Percentiles rank a stretch among this genome's conserved stretches.
Evolutionary conservation across 2,888 invertebrate species (phyloP).

Genomic region (Scaptodrosophila latifasciaeformis): DNA sequence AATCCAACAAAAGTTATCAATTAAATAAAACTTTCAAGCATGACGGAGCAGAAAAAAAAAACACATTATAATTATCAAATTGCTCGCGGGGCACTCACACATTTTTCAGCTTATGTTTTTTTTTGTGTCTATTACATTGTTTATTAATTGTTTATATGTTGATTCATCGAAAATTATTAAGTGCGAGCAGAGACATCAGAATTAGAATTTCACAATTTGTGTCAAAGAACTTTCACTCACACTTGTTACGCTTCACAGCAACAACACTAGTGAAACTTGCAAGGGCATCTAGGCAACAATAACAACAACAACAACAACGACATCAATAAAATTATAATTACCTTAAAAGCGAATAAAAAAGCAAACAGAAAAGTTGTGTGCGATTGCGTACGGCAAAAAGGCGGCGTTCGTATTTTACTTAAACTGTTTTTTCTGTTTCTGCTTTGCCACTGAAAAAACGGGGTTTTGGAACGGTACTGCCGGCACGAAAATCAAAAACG

Average conservation of each 20-base stretch:
- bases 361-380: slow-evolving; percentile 16
- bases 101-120: neutral
- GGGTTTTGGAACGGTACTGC: no score
- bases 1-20: no score
- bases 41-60: slow-evolving; percentile 41
- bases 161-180: slow-evolving; percentile 30
- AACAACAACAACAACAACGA: slow-evolving; percentile 20
- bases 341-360: slow-evolving; percentile 41
- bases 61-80: slow-evolving; percentile 33
- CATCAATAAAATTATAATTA: slow-evolving; percentile 50
- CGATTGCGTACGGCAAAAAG: no score
- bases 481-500: no score
- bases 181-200: no score
- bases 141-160: no score
- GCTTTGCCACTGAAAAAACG: no score
- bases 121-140: slow-evolving; percentile 9
- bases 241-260: slow-evolving; percentile 24
- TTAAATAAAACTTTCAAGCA: slow-evolving; percentile 47
- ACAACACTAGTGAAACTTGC: slow-evolving; percentile 4
- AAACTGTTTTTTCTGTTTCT: no score
- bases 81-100: neutral
- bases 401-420: no score
- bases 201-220: slow-evolving; percentile 40
- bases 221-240: slow-evolving; percentile 39
- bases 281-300: neutral